A percentile compares a stretch with the other conserved stretches of the same genome.
These are phyloP conservation scores for Chunga burmeisteri DNA, from an alignment of 2,113 vertebrate species.

Conservation along the genomic window DNA sequence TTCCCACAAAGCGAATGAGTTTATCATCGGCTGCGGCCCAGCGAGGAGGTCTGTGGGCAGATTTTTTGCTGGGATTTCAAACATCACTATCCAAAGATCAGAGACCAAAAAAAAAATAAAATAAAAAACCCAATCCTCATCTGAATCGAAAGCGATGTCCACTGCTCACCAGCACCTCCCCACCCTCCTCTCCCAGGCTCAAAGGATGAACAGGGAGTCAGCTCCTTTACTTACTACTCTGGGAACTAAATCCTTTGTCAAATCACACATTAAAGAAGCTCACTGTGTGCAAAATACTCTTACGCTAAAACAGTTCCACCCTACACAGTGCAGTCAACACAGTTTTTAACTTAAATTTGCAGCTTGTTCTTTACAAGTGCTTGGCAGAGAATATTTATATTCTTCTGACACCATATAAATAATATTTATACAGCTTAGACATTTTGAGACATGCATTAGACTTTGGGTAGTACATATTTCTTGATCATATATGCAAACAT, in stretches of 20 bases:
- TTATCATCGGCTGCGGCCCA: background rate
- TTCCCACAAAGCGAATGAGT: background rate
- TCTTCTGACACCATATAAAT: constrained; percentile 80
- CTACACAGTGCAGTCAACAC: constrained; percentile 70
- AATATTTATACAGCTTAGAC: constrained; percentile 82
- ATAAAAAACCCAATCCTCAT: background rate
- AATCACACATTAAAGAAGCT: constrained; percentile 62
- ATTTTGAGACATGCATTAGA: constrained; percentile 82
- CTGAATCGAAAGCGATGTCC: background rate
- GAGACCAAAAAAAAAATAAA: background rate
- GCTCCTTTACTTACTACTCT: constrained; percentile 41
- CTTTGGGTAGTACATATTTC: constrained; percentile 78
- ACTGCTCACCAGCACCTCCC: background rate
- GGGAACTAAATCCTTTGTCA: constrained; percentile 51
- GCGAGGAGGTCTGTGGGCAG: background rate
- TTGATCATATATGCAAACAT: constrained; percentile 76
- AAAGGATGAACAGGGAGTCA: constrained; percentile 14
- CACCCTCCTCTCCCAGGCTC: background rate
- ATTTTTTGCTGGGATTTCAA: background rate
- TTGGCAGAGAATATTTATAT: constrained; percentile 71
- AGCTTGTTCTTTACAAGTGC: constrained; percentile 71
- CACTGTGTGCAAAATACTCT: constrained; percentile 50
- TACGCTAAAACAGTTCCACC: constrained; percentile 69
- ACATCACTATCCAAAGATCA: background rate
- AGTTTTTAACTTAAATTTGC: constrained; percentile 64